Percentiles rank a stretch among this genome's conserved stretches.
Conservation (phyloP, 2,113 vertebrate species). For the Saccopteryx leptura region DNA sequence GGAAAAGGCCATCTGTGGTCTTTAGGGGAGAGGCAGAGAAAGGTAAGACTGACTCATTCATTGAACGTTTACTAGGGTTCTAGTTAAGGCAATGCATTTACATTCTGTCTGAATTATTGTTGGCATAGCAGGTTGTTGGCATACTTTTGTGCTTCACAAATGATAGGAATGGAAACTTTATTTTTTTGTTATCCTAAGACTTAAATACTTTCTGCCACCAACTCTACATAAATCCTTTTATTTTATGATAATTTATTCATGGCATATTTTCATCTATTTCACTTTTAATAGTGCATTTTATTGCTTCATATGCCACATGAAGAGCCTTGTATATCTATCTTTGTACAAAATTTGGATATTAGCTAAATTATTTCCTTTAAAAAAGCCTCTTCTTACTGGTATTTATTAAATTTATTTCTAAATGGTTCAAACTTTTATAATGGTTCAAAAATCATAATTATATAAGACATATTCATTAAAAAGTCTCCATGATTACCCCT, state of each 20-base stretch:
- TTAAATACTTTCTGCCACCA: not conserved
- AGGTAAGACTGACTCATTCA: not conserved
- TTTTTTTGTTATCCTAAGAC: not conserved
- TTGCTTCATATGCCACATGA: not conserved
- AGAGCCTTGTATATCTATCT: not conserved
- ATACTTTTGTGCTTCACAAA: not conserved
- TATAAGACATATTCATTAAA: not conserved
- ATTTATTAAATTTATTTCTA: conserved; percentile 45
- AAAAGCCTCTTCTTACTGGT: not conserved
- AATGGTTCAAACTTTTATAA: not conserved
- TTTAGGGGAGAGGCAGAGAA: not conserved
- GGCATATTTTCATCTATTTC: not conserved
- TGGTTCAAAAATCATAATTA: conserved; percentile 12
- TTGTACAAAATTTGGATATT: not conserved
- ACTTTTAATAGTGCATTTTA: not conserved
- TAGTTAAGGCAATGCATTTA: not conserved
- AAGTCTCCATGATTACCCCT: not conserved
- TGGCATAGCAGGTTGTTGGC: not conserved
- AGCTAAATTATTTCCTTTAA: not conserved
- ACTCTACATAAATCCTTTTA: not conserved
- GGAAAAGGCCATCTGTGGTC: not conserved
- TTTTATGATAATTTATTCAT: conserved; percentile 14
- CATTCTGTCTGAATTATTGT: conserved; percentile 5
- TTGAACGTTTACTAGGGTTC: not conserved
- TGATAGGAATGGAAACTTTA: not conserved